Evolutionary conservation across 2,113 vertebrate species (phyloP).

Genomic region (Triplophysa dalaica): DNA sequence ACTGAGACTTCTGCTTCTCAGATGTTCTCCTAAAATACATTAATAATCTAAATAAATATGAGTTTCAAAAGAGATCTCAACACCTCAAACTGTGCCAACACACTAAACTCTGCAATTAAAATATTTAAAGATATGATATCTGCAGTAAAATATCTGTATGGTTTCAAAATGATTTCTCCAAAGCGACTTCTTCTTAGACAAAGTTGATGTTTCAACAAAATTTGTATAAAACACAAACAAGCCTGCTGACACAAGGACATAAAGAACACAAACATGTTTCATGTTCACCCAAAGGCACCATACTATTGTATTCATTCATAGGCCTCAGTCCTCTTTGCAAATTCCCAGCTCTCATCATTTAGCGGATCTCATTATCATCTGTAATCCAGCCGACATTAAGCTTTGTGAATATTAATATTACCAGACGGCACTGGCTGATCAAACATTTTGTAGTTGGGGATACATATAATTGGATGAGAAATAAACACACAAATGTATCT

Average conservation of each 20-base stretch:
- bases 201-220: no score
- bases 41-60: no score
- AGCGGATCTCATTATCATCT: constrained; percentile 34
- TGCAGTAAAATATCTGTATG: no score
- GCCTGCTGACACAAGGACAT: background rate
- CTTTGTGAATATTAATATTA: constrained; percentile 43
- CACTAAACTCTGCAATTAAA: no score
- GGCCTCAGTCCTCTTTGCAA: constrained; percentile 15
- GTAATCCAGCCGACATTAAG: constrained; percentile 30
- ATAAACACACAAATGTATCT: constrained; percentile 32
- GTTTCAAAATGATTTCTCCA: no score
- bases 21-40: no score
- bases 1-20: no score
- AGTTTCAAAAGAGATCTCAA: no score
- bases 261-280: background rate
- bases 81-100: no score
- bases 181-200: no score
- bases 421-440: constrained; percentile 43
- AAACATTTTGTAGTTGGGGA: constrained; percentile 36
- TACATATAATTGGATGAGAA: constrained; percentile 36
- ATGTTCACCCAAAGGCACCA: constrained; percentile 13
- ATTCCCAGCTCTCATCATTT: constrained; percentile 28
- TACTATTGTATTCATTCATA: constrained; percentile 22
- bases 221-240: background rate
- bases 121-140: no score